Conservation (phyloP, 2,888 invertebrate species). For the Ophion ellenae region DNA sequence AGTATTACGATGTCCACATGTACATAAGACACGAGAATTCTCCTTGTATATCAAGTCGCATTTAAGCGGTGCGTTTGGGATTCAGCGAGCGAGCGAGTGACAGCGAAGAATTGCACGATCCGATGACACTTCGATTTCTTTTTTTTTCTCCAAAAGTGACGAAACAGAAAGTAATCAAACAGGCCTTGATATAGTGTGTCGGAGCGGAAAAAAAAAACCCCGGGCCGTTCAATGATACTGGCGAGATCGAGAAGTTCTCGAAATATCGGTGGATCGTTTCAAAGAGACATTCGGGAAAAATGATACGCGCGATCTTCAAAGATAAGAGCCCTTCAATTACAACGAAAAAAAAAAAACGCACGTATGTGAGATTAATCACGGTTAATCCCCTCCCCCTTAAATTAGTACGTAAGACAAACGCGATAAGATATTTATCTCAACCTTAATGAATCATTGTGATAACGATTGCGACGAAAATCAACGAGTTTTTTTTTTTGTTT, state of each 20-base stretch:
- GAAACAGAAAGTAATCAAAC: slow-evolving; percentile 27
- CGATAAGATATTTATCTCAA: slow-evolving; percentile 52
- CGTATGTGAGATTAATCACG: slow-evolving; percentile 37
- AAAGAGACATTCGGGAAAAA: slow-evolving; percentile 32
- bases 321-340: slow-evolving; percentile 50
- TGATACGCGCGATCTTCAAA: slow-evolving; percentile 38
- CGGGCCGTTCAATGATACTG: slow-evolving; percentile 24
- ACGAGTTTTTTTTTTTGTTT: slow-evolving; percentile 40
- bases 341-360: slow-evolving; percentile 58
- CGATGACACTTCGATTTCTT: slow-evolving; percentile 3
- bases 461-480: slow-evolving; percentile 57
- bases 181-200: slow-evolving; percentile 45
- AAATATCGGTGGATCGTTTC: slow-evolving; percentile 6
- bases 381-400: slow-evolving; percentile 14
- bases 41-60: slow-evolving; percentile 51
- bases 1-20: slow-evolving; percentile 59
- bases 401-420: slow-evolving; percentile 49
- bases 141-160: slow-evolving; percentile 31
- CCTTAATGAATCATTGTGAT: slow-evolving; percentile 62
- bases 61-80: slow-evolving; percentile 42
- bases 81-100: slow-evolving; percentile 25
- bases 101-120: slow-evolving; percentile 1
- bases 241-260: slow-evolving; percentile 16
- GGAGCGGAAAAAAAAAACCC: slow-evolving; percentile 37
- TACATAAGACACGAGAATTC: slow-evolving; percentile 62